Conservation (phyloP, 1,140 invertebrate genomes). For the Calycopis cecrops region DNA sequence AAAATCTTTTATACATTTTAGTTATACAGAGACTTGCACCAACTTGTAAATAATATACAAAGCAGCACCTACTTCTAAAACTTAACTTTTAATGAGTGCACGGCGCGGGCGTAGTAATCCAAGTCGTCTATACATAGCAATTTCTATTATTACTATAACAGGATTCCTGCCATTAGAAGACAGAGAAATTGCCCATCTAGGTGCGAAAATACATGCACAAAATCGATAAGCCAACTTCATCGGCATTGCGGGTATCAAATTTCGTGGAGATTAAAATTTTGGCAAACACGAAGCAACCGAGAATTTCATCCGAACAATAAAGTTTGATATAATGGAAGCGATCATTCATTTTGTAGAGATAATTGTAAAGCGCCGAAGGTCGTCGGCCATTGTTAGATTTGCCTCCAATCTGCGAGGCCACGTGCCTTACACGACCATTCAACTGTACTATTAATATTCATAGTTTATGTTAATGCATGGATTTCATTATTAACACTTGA, state of each 20-base stretch:
- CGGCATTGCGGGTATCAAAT: slow-evolving; percentile 4
- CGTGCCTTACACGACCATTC: background rate
- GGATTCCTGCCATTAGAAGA: background rate
- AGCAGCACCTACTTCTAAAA: no score
- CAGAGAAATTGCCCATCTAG: background rate
- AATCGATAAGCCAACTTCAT: background rate
- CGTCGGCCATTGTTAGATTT: slow-evolving; percentile 2
- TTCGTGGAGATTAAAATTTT: slow-evolving; percentile 2
- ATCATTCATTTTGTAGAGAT: slow-evolving; percentile 4
- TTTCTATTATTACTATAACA: no score
- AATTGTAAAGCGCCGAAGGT: background rate
- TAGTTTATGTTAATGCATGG: no score
- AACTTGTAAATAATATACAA: no score
- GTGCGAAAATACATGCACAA: background rate
- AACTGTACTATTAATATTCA: no score
- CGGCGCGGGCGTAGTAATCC: no score
- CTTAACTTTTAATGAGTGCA: no score
- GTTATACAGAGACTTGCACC: no score
- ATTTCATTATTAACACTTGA: no score
- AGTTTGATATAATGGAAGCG: slow-evolving; percentile 1
- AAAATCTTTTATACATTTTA: no score
- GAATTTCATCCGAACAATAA: background rate
- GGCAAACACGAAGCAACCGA: background rate
- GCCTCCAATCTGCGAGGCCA: slow-evolving; percentile 3
- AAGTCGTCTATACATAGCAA: no score